Evolutionary conservation across 2,113 vertebrate species (phyloP).

Genomic region (Misgurnus anguillicaudatus): DNA sequence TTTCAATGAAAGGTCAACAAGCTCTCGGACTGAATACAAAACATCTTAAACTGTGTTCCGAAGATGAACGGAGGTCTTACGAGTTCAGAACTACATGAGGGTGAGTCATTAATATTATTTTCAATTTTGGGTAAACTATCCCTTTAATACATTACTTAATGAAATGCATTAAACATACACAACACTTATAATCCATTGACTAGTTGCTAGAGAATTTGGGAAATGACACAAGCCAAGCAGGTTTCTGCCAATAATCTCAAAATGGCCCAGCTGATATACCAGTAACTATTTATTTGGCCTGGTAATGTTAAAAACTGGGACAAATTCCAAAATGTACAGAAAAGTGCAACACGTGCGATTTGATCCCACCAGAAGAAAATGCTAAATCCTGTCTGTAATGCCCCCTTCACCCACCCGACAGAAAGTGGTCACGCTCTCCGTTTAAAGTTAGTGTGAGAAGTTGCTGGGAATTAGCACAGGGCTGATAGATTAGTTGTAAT

Average conservation of each 20-base stretch:
- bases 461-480: conserved; percentile 49
- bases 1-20: too few relatives aligned
- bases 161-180: too few relatives aligned
- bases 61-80: too few relatives aligned
- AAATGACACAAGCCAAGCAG: background rate
- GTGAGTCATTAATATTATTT: too few relatives aligned
- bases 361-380: background rate
- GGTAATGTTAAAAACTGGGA: background rate
- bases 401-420: background rate
- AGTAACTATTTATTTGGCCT: background rate
- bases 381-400: background rate
- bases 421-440: conserved; percentile 3
- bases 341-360: background rate
- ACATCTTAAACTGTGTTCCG: too few relatives aligned
- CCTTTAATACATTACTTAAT: too few relatives aligned
- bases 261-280: background rate
- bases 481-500: conserved; percentile 53
- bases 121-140: too few relatives aligned
- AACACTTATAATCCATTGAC: background rate
- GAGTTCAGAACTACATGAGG: too few relatives aligned
- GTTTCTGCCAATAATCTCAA: background rate
- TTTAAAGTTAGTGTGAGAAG: conserved; percentile 50
- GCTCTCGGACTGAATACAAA: too few relatives aligned
- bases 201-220: too few relatives aligned
- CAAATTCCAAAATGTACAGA: background rate